Evolutionary conservation across 2,888 invertebrate species (phyloP), one percentile per base, ranked within the genome.

Genomic region (Himalopsyche kuldschensis): DNA sequence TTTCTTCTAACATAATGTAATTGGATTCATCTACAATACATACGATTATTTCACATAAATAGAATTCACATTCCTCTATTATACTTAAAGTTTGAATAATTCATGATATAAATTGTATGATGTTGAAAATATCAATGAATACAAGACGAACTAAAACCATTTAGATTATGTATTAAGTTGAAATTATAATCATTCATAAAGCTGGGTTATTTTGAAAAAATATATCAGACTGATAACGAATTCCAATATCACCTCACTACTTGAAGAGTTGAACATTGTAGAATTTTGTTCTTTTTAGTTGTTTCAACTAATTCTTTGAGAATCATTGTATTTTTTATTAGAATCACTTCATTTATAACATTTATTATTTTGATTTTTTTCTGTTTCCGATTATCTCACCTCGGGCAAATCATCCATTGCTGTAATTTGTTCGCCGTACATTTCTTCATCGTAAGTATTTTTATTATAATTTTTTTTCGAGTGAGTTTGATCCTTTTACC

Each of bases 381-480:
- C 85, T 86, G 86, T 86, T 86, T 86, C 86, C 86, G 86, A 86
- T 85, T 76, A 83, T 80, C 85, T 84, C 85, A 82, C 86, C 85
- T 84, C 82, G 81, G 86, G 85, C 81, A 82, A 82, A 75, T 63
- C 86, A 85, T 82, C 85, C 80, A 77, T 84, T 82, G 86, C 86
- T 81, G 86, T 86, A 85, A 85, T 85, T 85, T 85, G 84, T 85
- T 83, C 85, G 82, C 81, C 86, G 83, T 82, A 82, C 86, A 82
- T 82, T 82, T 84, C 80, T 84, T 85, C 84, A 80, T 84, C 86
- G 86, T 86, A 86, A 86, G 86, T 86, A 86, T 80, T 84, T 69
- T 82, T 84, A 27, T 47, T n/a, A 46, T 11, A 46, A 15, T 78
- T 27, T 47, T 11, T 77, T 31, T 78, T 75, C 24, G 31, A 75